Percentiles rank a stretch among this genome's conserved stretches.
Evolutionary conservation across 1,140 invertebrate species (phyloP).

Genomic region (Drosophila burlai): DNA sequence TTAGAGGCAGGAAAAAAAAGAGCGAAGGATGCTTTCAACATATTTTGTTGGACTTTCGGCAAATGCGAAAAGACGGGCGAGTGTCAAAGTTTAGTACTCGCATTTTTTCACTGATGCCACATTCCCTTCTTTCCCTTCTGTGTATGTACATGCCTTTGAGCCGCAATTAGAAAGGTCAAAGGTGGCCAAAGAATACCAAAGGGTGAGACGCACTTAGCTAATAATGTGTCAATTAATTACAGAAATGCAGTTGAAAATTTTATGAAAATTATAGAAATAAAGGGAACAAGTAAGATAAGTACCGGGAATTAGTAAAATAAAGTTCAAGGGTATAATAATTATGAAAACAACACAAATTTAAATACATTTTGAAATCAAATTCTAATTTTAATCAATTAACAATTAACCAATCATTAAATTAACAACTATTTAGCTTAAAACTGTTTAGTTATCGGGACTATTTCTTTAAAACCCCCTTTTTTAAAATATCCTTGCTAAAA

Average conservation of each 20-base stretch:
- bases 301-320: neutral
- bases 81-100: constrained; percentile 34
- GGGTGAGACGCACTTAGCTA: constrained; percentile 10
- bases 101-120: constrained; percentile 3
- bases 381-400: no score
- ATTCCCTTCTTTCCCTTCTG: neutral
- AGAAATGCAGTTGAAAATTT: constrained; percentile 47
- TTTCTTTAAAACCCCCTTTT: neutral
- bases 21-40: constrained; percentile 26
- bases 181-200: constrained; percentile 2
- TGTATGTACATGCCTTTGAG: neutral
- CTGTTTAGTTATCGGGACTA: neutral
- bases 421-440: neutral
- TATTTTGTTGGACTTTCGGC: constrained; percentile 8
- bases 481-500: neutral
- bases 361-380: neutral
- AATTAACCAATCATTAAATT: neutral
- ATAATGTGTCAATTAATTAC: constrained; percentile 70
- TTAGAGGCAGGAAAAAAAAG: constrained; percentile 40
- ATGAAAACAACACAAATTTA: neutral
- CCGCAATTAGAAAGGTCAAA: constrained; percentile 61
- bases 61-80: neutral
- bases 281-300: neutral
- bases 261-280: constrained; percentile 11
- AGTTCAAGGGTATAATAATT: neutral